Base-by-base conservation (phyloP, 2,888 invertebrate species). In the Tiphia femorata region DNA sequence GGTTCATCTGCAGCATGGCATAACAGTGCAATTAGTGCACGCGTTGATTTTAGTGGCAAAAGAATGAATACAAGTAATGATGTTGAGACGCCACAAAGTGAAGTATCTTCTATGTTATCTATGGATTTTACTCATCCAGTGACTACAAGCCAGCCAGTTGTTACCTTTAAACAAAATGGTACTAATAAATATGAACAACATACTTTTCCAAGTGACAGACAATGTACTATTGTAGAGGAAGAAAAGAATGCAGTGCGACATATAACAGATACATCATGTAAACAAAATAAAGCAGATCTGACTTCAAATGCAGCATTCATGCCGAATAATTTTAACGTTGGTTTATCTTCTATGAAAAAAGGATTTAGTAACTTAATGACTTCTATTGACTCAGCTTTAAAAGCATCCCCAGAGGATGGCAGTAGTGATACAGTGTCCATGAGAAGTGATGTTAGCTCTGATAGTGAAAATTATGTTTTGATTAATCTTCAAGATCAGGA, bases 401-500 rank as follows among this genome's bases (percentile, higher is more conserved):
- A 92, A 63, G 86, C 88, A 2, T 88, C 87, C 38, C 88, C 91
- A 0, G 88, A 89, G 49, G 93, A 94, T 76, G 92, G 92, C 57
- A 88, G 89, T 47, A 92, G 92, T 74, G 92, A 93, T 76, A 90
- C 90, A 0, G 85, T 91, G 64, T 92, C 92, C 0, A 88, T 92
- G 70, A 87, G 90, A 69, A 95, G 95, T 67, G 95, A 95, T 60
- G 90, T 91, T 27, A 94, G 93, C 68, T 94, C 94, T 0, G 96
- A 96, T 84, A 95, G 94, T 63, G 94, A 94, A 74, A 91, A 93
- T 70, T 95, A 91, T 79, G 89, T 94, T n/a, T 88, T 92, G 40
- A 88, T 93, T 0, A 89, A 87, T n/a, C 86, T 91, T 67, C 90
- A 89, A 29, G 87, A 86, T 58, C 82, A 81, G 43, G 87, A 86